Evolutionary conservation across 2,797 vertebrate genomes (phyloP).

Genomic region (Botia kubotai): DNA sequence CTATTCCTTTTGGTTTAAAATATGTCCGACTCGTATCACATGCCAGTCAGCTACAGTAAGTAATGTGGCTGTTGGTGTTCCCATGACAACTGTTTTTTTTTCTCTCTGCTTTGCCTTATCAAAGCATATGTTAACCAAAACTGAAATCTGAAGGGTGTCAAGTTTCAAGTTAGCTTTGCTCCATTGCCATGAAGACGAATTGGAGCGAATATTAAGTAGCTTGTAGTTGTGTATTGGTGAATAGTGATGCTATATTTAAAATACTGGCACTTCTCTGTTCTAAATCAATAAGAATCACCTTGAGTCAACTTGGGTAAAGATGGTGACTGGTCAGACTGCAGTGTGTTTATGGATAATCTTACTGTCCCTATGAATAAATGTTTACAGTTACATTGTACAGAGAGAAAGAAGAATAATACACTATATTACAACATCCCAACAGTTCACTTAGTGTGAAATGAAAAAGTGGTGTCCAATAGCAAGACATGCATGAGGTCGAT

Average conservation of each 20-base stretch:
- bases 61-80: background rate
- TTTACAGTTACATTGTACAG: conserved; percentile 37
- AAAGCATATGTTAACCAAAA: conserved; percentile 6
- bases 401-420: conserved; percentile 28
- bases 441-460: conserved; percentile 37
- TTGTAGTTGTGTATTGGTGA: background rate
- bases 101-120: background rate
- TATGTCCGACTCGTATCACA: background rate
- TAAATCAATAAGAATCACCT: conserved; percentile 9
- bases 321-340: background rate
- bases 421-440: conserved; percentile 46
- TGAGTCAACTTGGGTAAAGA: conserved; percentile 18
- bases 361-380: conserved; percentile 31
- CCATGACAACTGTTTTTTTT: conserved; percentile 2
- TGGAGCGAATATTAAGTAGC: background rate
- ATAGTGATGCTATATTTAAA: background rate
- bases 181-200: background rate
- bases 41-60: background rate
- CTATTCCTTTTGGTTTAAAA: background rate
- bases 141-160: background rate
- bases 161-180: background rate
- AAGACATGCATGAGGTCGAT: conserved; percentile 38
- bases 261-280: background rate
- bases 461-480: conserved; percentile 35
- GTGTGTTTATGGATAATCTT: conserved; percentile 4